Percentiles rank a stretch among this genome's conserved stretches.
These are phyloP conservation scores for Pseudomyrmex gracilis DNA, from an alignment of 1,140 invertebrate species.

Conservation along the genomic window DNA sequence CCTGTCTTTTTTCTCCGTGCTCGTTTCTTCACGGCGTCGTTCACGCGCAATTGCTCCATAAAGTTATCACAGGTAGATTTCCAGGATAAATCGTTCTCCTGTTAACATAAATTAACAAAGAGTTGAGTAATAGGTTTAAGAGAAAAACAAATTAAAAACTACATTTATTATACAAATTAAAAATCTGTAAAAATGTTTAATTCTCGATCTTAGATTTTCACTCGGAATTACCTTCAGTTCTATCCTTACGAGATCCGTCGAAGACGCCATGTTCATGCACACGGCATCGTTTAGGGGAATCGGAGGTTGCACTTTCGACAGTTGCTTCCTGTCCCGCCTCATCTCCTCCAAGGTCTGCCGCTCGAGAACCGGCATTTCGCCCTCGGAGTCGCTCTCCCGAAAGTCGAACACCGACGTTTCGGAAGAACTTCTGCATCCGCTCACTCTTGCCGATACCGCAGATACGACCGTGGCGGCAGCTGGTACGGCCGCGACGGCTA, in stretches of 20 bases:
- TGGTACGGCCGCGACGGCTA: slow-evolving; percentile 67
- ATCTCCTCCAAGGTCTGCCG: slow-evolving; percentile 86
- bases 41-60: slow-evolving; percentile 88
- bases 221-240: slow-evolving; percentile 78
- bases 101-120: slow-evolving; percentile 30
- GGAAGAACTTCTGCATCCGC: slow-evolving; percentile 87
- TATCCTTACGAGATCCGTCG: slow-evolving; percentile 81
- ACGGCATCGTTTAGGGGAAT: slow-evolving; percentile 84
- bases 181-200: neutral
- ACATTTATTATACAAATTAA: slow-evolving; percentile 1
- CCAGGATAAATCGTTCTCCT: slow-evolving; percentile 87
- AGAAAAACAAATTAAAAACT: neutral
- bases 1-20: slow-evolving; percentile 84
- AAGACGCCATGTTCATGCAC: slow-evolving; percentile 78
- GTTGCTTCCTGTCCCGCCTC: slow-evolving; percentile 85
- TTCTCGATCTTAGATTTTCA: neutral
- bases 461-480: slow-evolving; percentile 72
- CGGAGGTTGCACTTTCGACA: slow-evolving; percentile 84
- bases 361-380: slow-evolving; percentile 87
- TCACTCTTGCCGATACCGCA: slow-evolving; percentile 81
- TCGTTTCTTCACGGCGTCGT: slow-evolving; percentile 86
- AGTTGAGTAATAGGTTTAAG: too few species aligned
- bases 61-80: slow-evolving; percentile 89
- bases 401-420: slow-evolving; percentile 89
- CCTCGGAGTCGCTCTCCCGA: slow-evolving; percentile 87